Base-by-base conservation (phyloP, 2,797 vertebrate genomes). In the Cacajao melanocephalus region DNA sequence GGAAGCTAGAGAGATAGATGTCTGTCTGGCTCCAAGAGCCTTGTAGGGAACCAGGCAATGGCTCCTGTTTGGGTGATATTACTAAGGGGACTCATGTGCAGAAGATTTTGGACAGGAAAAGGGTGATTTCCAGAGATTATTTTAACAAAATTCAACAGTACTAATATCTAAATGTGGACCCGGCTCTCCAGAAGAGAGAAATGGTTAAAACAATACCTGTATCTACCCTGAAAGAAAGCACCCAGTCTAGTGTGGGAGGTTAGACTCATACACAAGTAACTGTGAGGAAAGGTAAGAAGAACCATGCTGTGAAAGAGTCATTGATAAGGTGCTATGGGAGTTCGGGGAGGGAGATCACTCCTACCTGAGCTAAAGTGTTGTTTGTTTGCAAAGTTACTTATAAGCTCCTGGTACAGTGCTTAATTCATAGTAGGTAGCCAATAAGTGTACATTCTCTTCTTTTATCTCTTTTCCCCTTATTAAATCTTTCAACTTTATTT, bases 1-100 rank as follows among this genome's bases (percentile, higher is more conserved):
- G 78, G 30, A 89, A 93, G 22, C 52, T 70, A 46, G 55, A 96
- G 33, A 96, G 72, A 95, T 92, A 73, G 81, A 88, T 97, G 39
- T 78, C 57, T 97, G 39, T 78, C 57, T 95, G 89, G 20, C 46
- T 95, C 85, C 67, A 67, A 82, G 30, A 88, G n/a, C 72, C 58
- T 86, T 96, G n/a, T 87, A 93, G 50, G 24, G 50, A 83, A 87
- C 30, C 39, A 86, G 30, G 36, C 44, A 28, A 83, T 85, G 9
- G 36, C 61, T 94, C 73, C 52, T 93, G 30, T 96, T 97, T 94
- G 67, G 41, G 7, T 20, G 85, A 9, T 70, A 41, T 76, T 85
- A 76, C 73, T 94, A 81, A 93, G 70, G 33, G 33, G 17, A 88
- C 57, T 94, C 57, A 90, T 50, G 70, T 50, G 28, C 22, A 73